These are phyloP conservation scores for Candidula unifasciata DNA, from an alignment of 2,888 invertebrate species.

Conservation along the genomic window DNA sequence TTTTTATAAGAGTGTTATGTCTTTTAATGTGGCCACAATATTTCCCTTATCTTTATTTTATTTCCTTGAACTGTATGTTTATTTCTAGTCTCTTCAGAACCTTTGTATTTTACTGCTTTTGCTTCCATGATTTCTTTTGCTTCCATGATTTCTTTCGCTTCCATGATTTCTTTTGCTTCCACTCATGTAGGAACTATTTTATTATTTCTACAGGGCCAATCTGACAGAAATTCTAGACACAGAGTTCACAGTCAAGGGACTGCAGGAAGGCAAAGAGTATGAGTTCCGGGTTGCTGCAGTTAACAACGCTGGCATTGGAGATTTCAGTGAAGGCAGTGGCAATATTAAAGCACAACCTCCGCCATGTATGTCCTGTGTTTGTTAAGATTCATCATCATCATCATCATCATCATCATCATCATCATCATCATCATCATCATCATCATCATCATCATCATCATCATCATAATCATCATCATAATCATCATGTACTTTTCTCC, in stretches of 20 bases:
- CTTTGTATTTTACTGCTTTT: too few species aligned
- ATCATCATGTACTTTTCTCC: too few species aligned
- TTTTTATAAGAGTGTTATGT: too few species aligned
- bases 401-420: constrained; percentile 46
- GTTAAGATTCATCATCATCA: constrained; percentile 21
- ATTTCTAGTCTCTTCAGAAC: too few species aligned
- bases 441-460: constrained; percentile 32
- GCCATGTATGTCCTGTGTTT: constrained; percentile 80
- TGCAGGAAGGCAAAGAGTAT: constrained; percentile 97
- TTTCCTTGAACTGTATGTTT: too few species aligned
- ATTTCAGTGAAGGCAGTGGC: constrained; percentile 94
- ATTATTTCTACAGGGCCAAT: constrained; percentile 82
- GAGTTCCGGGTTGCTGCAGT: constrained; percentile 97
- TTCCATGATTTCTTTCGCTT: too few species aligned
- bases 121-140: too few species aligned
- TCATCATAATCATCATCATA: not conserved
- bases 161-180: too few species aligned
- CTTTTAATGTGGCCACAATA: too few species aligned
- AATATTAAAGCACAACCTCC: constrained; percentile 92
- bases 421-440: constrained; percentile 42
- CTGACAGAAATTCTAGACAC: constrained; percentile 85
- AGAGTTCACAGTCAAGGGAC: constrained; percentile 85
- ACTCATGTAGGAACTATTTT: not conserved
- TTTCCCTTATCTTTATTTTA: too few species aligned
- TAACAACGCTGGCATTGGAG: constrained; percentile 98